Percentiles rank a stretch among this genome's conserved stretches.
These are phyloP conservation scores for Zenarchopterus dispar DNA, from an alignment of 2,797 vertebrate species.

Conservation along the genomic window DNA sequence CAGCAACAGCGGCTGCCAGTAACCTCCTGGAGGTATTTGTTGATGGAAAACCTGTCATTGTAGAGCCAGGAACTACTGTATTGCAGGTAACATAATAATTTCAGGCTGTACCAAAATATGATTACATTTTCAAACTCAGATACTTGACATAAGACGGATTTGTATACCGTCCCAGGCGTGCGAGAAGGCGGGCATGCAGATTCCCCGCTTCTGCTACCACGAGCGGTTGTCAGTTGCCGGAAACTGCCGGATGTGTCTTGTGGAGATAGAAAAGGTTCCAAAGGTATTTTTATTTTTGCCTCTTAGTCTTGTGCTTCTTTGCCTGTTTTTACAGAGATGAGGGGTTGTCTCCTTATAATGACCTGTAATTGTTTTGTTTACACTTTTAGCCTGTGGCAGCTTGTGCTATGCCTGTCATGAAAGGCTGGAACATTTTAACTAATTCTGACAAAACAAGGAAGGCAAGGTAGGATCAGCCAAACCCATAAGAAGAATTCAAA, in stretches of 20 bases:
- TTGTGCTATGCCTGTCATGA: constrained; percentile 98
- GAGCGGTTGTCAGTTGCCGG: constrained; percentile 94
- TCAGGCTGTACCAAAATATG: background rate
- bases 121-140: background rate
- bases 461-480: constrained; percentile 84
- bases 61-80: constrained; percentile 91
- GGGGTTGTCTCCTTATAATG: background rate
- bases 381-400: constrained; percentile 91
- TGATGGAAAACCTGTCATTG: constrained; percentile 88
- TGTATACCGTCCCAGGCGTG: constrained; percentile 83
- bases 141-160: constrained; percentile 5
- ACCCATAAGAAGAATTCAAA: background rate
- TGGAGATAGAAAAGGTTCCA: constrained; percentile 92
- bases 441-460: constrained; percentile 94
- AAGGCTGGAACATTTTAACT: constrained; percentile 96
- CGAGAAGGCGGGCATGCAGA: constrained; percentile 93
- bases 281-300: constrained; percentile 62
- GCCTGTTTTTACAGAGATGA: background rate
- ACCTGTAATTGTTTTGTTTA: constrained; percentile 17
- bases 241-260: constrained; percentile 97
- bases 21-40: constrained; percentile 91
- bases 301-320: background rate
- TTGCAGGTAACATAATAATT: constrained; percentile 81
- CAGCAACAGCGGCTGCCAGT: constrained; percentile 78
- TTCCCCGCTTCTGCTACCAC: constrained; percentile 96